Evolutionary conservation across 30 jellyfish, hydroid and myxozoan species (phyloP).

Genomic region (Morbakka virulenta): DNA sequence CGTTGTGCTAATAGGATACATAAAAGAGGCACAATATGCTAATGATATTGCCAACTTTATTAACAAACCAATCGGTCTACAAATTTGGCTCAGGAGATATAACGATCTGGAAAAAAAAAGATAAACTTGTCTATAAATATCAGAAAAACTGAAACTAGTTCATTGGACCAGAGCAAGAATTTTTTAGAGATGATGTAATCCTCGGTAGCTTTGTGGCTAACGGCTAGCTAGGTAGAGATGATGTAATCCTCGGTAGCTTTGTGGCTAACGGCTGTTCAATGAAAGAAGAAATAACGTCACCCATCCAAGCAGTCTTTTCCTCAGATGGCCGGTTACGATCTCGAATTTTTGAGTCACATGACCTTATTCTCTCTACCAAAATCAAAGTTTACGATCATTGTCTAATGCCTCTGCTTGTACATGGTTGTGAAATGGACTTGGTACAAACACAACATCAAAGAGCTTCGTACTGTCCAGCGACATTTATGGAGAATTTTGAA

Average conservation of each 20-base stretch:
- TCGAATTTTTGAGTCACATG: constrained; percentile 26
- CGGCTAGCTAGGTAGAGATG: too few species aligned
- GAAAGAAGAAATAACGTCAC: constrained; percentile 18
- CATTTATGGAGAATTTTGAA: too few species aligned
- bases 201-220: too few species aligned
- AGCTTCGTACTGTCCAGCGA: constrained; percentile 19
- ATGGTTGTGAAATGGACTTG: constrained; percentile 42
- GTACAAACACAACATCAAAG: neutral
- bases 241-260: constrained; percentile 17
- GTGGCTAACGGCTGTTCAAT: constrained; percentile 15
- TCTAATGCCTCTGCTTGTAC: constrained; percentile 27
- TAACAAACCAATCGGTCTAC: neutral
- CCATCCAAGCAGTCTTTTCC: constrained; percentile 32
- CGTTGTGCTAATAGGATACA: constrained; percentile 2
- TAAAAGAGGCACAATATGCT: constrained; percentile 4
- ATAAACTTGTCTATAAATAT: too few species aligned
- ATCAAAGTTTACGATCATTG: constrained; percentile 40
- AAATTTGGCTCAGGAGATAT: too few species aligned
- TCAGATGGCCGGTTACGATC: constrained; percentile 26
- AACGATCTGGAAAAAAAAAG: too few species aligned
- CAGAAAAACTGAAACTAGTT: too few species aligned
- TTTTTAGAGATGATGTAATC: too few species aligned
- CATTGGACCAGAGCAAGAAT: too few species aligned
- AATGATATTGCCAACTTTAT: neutral
- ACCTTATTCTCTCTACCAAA: too few species aligned